Base-by-base conservation (phyloP, 2,113 vertebrate species). In the Sinocyclocheilus anophthalmus region DNA sequence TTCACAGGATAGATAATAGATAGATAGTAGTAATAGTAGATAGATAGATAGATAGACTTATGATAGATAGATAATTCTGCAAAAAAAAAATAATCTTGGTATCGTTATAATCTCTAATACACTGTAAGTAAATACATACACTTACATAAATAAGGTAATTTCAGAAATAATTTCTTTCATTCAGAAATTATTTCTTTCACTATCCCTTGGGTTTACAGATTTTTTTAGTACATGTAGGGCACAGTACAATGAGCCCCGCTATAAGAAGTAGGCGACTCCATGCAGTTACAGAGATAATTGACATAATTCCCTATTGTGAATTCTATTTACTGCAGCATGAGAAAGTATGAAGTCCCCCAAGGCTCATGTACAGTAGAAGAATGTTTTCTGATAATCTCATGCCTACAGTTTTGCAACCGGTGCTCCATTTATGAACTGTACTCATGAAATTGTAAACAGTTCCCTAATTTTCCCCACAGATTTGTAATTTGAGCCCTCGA, bases 301-400 rank as follows among this genome's bases (percentile, higher is more conserved):
- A 39, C 69, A 70, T 70, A 39, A 70, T 39, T 72, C 69, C 69
- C 33, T 3, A 39, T 72, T 72, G 69, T 72, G 18, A 72, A 39
- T 9, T 72, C 7, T 72, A 72, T 72, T 72, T 72, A 72, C 69
- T 72, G 69, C 69, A 39, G 7, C 69, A 72, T 72, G 69, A 72
- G 69, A 72, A 39, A 39, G 69, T 39, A 72, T 42, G 33, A 9
- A 39, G 69, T 72, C 33, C 33, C 69, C 69, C 69, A 39, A 72
- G 33, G 69, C 18, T 72, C 33, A 39, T 33, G 20, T 72, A 39
- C 69, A 72, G 69, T 22, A 22, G 33, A 18, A 72, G 33, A 22
- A 2, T 72, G 0, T 39, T 72, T 10, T 37, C 30, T 18, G 18
- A 70, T 20, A 70, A 37, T 70, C 16, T 20, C 0, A 9, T 72